Base-by-base conservation (phyloP, 2,797 vertebrate genomes). In the Hapalemur alaotrensis region DNA sequence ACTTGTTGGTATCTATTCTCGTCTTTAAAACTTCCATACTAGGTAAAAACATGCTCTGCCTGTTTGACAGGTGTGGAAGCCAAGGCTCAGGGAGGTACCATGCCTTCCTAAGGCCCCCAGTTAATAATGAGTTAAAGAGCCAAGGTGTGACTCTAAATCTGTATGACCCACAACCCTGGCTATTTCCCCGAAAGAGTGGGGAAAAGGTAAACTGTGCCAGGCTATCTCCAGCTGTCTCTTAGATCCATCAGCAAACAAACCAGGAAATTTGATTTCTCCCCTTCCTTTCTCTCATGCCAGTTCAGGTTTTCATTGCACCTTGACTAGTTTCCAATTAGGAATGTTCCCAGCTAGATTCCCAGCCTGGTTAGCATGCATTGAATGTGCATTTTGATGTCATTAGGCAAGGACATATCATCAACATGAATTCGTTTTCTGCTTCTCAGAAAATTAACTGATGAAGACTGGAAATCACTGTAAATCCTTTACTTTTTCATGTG, bases 391-490 rank as follows among this genome's bases (percentile, higher is more conserved):
- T 95, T 82, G 38, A 89, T 82, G 28, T 52, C 75, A 97, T 93
- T 88, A 73, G 41, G 61, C 89, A 96, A 93, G 46, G 73, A 82
- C n/a, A 4, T 75, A n/a, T 92, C 65, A 57, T 76, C 57, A 23
- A 76, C 61, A 89, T n/a, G 32, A 96, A 80, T 43, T 96, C 54
- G 7, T 93, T 87, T 10, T 38, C 70, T 91, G 14, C 73, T 41
- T 54, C 46, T 70, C 90, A 43, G 78, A 57, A 7, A 96, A 90
- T 95, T 2, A 85, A 89, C 38, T 73, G 48, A 76, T 63, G 90
- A 90, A 54, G 18, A 25, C 50, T 93, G 54, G 70, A 95, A 96
- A 90, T 97, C 81, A 95, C 38, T 97, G 83, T 72, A 95, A 96
- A 75, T 50, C 63, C 63, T 92, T 91, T 70, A 82, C 61, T 91